These are phyloP conservation scores for Gallinago paraguaiae DNA, from an alignment of 2,113 vertebrate species.

Conservation along the genomic window DNA sequence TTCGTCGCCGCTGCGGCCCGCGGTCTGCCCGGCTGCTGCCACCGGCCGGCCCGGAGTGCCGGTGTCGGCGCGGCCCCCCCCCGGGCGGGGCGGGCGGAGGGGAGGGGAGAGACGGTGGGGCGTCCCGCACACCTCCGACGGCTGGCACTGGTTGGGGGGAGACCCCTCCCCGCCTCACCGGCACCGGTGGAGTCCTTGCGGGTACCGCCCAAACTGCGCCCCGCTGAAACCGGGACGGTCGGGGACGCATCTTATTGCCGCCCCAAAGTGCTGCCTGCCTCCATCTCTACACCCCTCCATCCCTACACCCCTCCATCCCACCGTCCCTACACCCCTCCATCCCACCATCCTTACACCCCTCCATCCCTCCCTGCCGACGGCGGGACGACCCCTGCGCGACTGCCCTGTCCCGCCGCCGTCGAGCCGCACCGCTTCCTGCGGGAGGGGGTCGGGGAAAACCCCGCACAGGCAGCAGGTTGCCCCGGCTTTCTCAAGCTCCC, in stretches of 20 bases:
- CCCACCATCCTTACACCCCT: too few species aligned
- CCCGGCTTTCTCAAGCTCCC: neutral
- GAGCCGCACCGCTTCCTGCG: neutral
- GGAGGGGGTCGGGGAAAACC: neutral
- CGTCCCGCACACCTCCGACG: neutral
- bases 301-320: neutral
- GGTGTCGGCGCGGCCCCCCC: neutral
- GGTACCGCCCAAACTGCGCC: neutral
- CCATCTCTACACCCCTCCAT: too few species aligned
- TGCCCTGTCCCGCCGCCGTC: too few species aligned
- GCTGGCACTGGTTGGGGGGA: neutral
- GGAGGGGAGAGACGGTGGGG: neutral
- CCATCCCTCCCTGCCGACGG: neutral
- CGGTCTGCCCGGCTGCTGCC: neutral
- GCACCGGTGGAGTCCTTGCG: neutral
- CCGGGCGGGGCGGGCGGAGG: neutral
- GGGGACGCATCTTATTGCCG: neutral
- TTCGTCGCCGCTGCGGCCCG: neutral
- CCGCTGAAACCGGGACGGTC: neutral
- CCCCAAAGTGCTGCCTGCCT: neutral
- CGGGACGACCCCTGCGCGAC: neutral
- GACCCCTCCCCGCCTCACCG: neutral
- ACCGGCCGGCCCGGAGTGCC: neutral
- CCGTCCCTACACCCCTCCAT: neutral
- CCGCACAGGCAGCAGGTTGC: neutral